A percentile compares a stretch with the other conserved stretches of the same genome.
These are phyloP conservation scores for Rhabdornis inornatus DNA, from an alignment of 2,113 vertebrate genomes.

Conservation along the genomic window DNA sequence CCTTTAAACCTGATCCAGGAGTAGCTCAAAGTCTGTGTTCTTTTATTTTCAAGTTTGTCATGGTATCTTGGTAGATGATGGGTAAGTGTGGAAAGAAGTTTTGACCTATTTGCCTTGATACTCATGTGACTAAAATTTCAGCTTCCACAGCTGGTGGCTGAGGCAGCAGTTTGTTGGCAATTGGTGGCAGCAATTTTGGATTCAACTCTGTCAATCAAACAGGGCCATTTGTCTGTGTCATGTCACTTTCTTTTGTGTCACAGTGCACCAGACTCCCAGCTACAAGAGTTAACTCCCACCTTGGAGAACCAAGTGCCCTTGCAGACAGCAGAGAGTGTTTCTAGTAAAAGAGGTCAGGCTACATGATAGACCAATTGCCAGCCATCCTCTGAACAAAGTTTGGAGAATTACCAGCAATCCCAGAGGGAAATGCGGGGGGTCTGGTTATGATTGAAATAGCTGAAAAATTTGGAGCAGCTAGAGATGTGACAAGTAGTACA, in stretches of 20 bases:
- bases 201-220: not conserved
- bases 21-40: not conserved
- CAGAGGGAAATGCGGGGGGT: not conserved
- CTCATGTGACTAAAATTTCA: not conserved
- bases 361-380: not conserved
- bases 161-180: not conserved
- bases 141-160: not conserved
- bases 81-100: not conserved
- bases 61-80: not conserved
- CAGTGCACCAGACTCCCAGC: not conserved
- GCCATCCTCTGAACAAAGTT: not conserved
- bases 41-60: not conserved
- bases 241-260: not conserved
- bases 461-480: not conserved
- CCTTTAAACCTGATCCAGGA: not conserved
- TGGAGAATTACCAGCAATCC: not conserved
- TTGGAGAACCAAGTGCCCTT: not conserved
- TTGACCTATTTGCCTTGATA: not conserved
- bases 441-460: not conserved
- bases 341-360: not conserved
- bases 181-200: not conserved
- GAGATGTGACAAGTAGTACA: not conserved
- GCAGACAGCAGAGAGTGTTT: not conserved
- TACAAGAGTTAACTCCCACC: not conserved
- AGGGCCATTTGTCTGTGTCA: not conserved